Evolutionary conservation across 1,140 invertebrate genomes (phyloP).

Genomic region (Ceratina japonica): DNA sequence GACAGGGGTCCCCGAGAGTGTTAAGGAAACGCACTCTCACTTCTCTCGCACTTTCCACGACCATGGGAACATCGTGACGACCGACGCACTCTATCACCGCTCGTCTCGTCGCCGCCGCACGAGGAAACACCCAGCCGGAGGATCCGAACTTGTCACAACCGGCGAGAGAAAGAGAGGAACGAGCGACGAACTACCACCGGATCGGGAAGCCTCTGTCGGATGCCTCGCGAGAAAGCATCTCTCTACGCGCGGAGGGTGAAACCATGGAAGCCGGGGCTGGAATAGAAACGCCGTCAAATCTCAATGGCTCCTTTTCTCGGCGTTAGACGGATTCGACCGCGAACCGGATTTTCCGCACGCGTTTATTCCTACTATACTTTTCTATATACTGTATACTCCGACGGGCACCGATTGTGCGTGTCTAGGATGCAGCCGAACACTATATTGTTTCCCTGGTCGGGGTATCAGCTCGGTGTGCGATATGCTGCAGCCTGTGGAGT

Average conservation of each 20-base stretch:
- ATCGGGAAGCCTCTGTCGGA: no score
- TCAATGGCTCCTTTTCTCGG: neutral
- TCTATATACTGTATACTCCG: neutral
- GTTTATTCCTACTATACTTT: neutral
- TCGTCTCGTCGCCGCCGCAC: conserved; percentile 2
- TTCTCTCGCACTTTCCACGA: conserved; percentile 64
- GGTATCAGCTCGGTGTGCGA: conserved; percentile 50
- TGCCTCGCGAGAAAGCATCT: conserved; percentile 27
- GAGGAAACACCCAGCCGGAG: neutral
- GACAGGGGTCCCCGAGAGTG: neutral
- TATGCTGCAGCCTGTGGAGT: conserved; percentile 73
- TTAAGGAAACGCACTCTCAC: conserved; percentile 48
- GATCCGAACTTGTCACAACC: no score
- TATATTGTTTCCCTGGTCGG: conserved; percentile 50
- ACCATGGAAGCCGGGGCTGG: conserved; percentile 14
- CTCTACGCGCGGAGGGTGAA: conserved; percentile 25
- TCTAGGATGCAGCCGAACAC: conserved; percentile 23
- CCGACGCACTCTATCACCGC: conserved; percentile 34
- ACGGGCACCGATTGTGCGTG: neutral
- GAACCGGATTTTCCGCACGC: neutral
- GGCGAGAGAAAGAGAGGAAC: neutral
- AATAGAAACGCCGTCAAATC: neutral
- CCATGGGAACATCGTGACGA: conserved; percentile 55
- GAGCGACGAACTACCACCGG: neutral
- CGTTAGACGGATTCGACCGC: conserved; percentile 2